Evolutionary conservation across 1,140 invertebrate genomes (phyloP).

Genomic region (Temnothorax curvispinosus): DNA sequence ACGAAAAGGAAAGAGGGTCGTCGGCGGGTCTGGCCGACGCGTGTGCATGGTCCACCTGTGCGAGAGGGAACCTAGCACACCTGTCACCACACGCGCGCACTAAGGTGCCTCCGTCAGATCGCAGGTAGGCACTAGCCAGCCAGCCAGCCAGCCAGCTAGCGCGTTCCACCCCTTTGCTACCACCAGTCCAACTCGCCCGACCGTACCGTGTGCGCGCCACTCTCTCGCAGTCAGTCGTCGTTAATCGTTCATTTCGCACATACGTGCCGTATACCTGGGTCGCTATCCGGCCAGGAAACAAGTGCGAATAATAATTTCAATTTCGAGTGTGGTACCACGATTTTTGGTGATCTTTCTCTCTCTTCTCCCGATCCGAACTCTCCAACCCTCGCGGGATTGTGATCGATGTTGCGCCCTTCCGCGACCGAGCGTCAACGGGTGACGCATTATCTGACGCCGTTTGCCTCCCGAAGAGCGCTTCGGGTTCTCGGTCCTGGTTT

Average conservation of each 20-base stretch:
- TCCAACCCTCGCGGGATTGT: neutral
- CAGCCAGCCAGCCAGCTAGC: constrained; percentile 59
- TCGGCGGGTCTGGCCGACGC: constrained; percentile 64
- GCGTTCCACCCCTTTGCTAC: constrained; percentile 71
- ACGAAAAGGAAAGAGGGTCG: constrained; percentile 67
- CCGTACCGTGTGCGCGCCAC: constrained; percentile 56
- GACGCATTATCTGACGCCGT: constrained; percentile 32
- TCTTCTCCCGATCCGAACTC: neutral
- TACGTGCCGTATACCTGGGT: neutral
- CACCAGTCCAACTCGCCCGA: constrained; percentile 72
- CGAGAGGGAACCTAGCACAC: constrained; percentile 81
- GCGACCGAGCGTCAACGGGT: neutral
- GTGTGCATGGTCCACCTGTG: constrained; percentile 81
- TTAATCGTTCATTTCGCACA: neutral
- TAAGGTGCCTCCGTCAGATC: constrained; percentile 68
- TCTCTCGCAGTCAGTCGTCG: neutral
- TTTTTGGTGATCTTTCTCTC: neutral
- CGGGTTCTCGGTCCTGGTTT: neutral
- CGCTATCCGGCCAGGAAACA: no score
- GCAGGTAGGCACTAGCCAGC: constrained; percentile 60
- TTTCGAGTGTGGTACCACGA: neutral
- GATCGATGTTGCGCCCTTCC: constrained; percentile 20
- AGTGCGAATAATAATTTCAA: neutral
- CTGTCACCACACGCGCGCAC: constrained; percentile 82
- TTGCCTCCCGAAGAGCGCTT: neutral